Conservation (phyloP, 2,888 invertebrate species). For the Actias luna region DNA sequence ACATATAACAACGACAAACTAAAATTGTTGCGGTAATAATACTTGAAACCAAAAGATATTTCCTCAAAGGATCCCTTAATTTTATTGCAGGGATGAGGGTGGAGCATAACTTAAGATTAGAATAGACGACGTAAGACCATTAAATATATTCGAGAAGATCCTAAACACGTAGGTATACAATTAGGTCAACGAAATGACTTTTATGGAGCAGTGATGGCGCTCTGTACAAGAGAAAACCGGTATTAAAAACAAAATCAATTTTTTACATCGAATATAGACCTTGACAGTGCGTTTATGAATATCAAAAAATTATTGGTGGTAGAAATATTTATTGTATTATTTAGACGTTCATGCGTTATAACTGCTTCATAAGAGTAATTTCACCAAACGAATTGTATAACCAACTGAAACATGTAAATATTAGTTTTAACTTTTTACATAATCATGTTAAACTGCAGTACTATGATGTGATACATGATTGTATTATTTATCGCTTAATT, state of each 20-base stretch:
- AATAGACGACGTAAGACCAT: not conserved
- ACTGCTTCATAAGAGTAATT: too few species aligned
- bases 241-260: not conserved
- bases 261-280: too few species aligned
- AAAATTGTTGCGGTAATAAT: not conserved
- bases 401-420: too few species aligned
- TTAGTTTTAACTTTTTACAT: too few species aligned
- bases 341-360: too few species aligned
- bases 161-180: not conserved
- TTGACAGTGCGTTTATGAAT: too few species aligned
- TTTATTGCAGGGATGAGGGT: not conserved
- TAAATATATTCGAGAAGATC: not conserved
- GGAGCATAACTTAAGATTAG: not conserved
- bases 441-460: too few species aligned
- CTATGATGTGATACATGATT: too few species aligned
- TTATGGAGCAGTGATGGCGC: not conserved
- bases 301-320: too few species aligned
- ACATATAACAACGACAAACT: not conserved
- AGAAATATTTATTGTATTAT: too few species aligned
- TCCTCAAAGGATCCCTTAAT: not conserved
- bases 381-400: too few species aligned
- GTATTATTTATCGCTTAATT: too few species aligned
- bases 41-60: not conserved
- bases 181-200: not conserved
- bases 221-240: not conserved